Conservation (phyloP, 2,797 vertebrate genomes). For the Eospalax fontanierii region DNA sequence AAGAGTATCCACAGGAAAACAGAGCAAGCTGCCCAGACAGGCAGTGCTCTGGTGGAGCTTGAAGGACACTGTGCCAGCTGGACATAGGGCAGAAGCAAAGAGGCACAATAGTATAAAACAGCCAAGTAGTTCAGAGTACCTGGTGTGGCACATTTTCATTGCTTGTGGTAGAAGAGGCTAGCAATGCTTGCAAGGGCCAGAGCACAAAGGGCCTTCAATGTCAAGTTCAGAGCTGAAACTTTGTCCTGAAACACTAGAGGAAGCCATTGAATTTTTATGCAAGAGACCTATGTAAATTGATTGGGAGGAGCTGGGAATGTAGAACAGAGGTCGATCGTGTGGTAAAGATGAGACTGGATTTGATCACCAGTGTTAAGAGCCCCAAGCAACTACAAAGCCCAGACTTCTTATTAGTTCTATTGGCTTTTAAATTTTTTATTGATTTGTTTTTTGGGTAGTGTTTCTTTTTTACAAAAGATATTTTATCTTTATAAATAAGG, state of each 20-base stretch:
- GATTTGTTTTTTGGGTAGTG: too few relatives aligned
- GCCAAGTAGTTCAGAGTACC: too few relatives aligned
- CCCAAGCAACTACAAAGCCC: neutral
- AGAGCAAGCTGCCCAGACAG: neutral
- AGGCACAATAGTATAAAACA: neutral
- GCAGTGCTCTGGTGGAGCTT: neutral
- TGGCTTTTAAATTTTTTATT: too few relatives aligned
- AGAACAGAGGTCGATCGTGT: neutral
- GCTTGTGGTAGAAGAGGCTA: neutral
- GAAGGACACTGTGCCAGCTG: neutral
- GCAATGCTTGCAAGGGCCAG: neutral
- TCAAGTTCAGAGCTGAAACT: neutral
- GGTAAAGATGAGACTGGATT: neutral
- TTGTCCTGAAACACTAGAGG: neutral
- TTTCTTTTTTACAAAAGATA: too few relatives aligned
- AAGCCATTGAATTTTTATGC: neutral
- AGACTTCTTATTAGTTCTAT: too few relatives aligned
- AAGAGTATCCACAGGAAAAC: neutral
- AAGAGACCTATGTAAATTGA: neutral
- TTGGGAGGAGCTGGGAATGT: neutral
- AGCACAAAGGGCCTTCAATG: neutral
- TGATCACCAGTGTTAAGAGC: neutral
- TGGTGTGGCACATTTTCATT: neutral
- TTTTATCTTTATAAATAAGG: too few relatives aligned
- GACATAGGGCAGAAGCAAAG: neutral